Conservation (phyloP, 1,140 invertebrate genomes). For the Caenorhabditis brenneri region DNA sequence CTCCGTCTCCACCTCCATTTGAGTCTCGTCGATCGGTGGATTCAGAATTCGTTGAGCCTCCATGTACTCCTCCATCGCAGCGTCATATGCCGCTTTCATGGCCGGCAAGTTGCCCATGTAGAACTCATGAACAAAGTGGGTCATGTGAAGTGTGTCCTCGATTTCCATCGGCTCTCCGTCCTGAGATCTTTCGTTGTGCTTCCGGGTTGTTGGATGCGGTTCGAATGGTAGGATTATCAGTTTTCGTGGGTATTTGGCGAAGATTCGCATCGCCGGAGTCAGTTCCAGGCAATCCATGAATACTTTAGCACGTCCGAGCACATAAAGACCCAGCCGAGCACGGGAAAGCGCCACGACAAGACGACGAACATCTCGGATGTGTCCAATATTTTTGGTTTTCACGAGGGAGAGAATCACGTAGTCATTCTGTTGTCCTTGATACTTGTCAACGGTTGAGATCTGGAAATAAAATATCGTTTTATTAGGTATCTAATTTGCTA, state of each 20-base stretch:
- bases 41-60: not conserved
- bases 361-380: slow-evolving; percentile 91
- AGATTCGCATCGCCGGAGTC: slow-evolving; percentile 87
- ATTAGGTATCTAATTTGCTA: no score
- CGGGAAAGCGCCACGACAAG: slow-evolving; percentile 96
- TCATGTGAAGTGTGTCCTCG: slow-evolving; percentile 65
- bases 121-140: slow-evolving; percentile 68
- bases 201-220: slow-evolving; percentile 57
- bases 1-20: slow-evolving; percentile 33
- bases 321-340: slow-evolving; percentile 92
- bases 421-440: slow-evolving; percentile 99
- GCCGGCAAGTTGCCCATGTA: slow-evolving; percentile 65
- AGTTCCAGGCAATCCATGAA: slow-evolving; percentile 97
- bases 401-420: slow-evolving; percentile 95
- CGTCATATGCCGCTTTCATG: slow-evolving; percentile 56
- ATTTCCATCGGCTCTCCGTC: slow-evolving; percentile 59
- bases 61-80: slow-evolving; percentile 48
- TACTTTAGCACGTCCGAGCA: slow-evolving; percentile 88
- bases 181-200: not conserved
- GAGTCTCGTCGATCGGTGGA: not conserved
- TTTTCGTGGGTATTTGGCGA: slow-evolving; percentile 55
- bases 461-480: no score
- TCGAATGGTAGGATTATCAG: slow-evolving; percentile 65
- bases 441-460: slow-evolving; percentile 92
- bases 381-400: slow-evolving; percentile 91